Evolutionary conservation across 2,113 vertebrate species (phyloP).

Genomic region (Pollimyrus isidori): DNA sequence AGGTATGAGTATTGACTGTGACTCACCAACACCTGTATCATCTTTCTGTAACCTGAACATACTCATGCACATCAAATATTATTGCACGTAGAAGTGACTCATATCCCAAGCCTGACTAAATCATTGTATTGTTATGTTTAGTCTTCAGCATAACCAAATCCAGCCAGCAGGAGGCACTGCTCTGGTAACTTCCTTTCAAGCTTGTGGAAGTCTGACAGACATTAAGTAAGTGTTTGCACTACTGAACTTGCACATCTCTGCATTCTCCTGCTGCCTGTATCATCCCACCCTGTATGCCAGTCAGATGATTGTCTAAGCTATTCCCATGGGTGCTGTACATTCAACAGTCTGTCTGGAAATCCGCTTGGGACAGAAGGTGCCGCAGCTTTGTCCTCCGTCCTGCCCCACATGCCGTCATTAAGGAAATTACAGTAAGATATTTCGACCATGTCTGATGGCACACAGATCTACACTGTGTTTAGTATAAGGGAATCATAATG

Average conservation of each 20-base stretch:
- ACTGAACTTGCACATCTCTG: neutral
- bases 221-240: slow-evolving; percentile 50
- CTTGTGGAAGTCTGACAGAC: slow-evolving; percentile 47
- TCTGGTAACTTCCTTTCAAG: slow-evolving; percentile 46
- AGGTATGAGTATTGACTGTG: neutral
- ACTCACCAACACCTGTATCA: neutral
- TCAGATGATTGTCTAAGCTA: neutral
- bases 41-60: neutral
- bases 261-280: neutral
- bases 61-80: neutral
- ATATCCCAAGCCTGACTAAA: neutral
- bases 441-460: neutral
- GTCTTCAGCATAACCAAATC: slow-evolving; percentile 50
- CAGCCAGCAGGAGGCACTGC: slow-evolving; percentile 34
- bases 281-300: neutral
- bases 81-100: neutral
- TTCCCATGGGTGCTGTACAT: neutral
- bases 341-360: slow-evolving; percentile 72
- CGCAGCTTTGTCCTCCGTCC: slow-evolving; percentile 45
- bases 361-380: slow-evolving; percentile 48
- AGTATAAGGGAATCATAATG: neutral
- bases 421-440: slow-evolving; percentile 68
- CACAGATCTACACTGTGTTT: neutral
- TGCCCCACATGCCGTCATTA: slow-evolving; percentile 55
- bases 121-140: slow-evolving; percentile 25